Percentiles rank a stretch among this genome's conserved stretches.
Conservation (phyloP, 2,797 vertebrate genomes). For the Halcyon chelicuti region DNA sequence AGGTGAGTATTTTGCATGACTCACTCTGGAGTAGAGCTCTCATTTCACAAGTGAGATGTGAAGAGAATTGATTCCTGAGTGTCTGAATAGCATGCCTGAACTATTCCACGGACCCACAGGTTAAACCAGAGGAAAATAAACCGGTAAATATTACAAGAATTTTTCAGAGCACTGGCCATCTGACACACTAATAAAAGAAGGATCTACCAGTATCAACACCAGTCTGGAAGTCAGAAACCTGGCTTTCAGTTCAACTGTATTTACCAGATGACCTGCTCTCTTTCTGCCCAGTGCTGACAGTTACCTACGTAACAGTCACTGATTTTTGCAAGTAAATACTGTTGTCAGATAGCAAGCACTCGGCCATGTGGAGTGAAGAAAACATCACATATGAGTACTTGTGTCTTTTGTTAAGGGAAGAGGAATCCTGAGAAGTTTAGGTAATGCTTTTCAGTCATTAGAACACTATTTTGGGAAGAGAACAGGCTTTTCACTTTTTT, state of each 20-base stretch:
- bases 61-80: neutral
- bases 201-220: neutral
- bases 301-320: neutral
- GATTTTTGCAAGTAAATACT: neutral
- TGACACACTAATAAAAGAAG: neutral
- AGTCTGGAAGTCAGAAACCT: neutral
- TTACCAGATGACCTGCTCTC: neutral
- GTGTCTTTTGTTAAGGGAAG: accelerated
- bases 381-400: neutral
- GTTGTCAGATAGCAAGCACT: neutral
- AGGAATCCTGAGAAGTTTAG: neutral
- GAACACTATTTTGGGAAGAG: neutral
- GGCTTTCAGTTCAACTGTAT: neutral
- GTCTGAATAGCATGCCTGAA: neutral
- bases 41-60: neutral
- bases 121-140: neutral
- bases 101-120: neutral
- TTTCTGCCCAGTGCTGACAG: neutral
- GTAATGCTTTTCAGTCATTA: neutral
- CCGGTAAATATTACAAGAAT: neutral
- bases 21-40: neutral
- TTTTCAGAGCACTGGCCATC: neutral
- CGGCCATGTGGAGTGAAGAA: neutral
- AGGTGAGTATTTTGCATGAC: neutral
- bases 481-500: neutral